These are phyloP conservation scores for Pelodytes ibericus DNA, from an alignment of 2,797 vertebrate species.

Conservation along the genomic window DNA sequence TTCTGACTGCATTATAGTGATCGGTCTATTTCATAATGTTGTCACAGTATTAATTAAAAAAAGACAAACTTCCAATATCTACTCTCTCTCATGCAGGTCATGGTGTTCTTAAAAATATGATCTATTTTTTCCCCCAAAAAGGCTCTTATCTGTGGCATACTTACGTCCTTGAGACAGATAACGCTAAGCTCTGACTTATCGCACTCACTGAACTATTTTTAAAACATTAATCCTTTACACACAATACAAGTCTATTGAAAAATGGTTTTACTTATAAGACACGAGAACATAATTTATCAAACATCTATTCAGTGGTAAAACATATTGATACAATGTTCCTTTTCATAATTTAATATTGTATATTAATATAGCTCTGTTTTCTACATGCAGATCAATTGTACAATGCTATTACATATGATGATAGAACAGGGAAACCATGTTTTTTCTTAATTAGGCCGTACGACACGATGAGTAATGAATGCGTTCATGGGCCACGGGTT, in stretches of 20 bases:
- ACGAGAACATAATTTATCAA: background rate
- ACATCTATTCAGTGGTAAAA: background rate
- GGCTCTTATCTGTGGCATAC: background rate
- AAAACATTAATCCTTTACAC: constrained; percentile 12
- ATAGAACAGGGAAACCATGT: too few species aligned
- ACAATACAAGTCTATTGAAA: constrained; percentile 1
- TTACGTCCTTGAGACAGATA: constrained; percentile 17
- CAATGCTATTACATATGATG: too few species aligned
- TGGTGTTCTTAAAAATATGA: background rate
- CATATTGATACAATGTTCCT: background rate
- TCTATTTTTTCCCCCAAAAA: background rate
- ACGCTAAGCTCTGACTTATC: constrained; percentile 15
- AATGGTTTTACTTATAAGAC: background rate
- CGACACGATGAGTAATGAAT: too few species aligned
- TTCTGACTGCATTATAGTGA: too few species aligned
- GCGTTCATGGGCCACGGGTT: too few species aligned
- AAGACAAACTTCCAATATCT: background rate
- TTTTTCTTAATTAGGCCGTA: too few species aligned
- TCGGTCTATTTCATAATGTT: too few species aligned
- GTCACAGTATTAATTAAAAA: background rate
- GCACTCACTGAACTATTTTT: constrained; percentile 3
- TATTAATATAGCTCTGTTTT: too few species aligned
- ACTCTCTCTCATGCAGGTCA: background rate
- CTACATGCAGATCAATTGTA: too few species aligned
- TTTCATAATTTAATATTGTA: too few species aligned